These are phyloP conservation scores for Acronicta aceris DNA, from an alignment of 2,888 invertebrate genomes.

Conservation along the genomic window DNA sequence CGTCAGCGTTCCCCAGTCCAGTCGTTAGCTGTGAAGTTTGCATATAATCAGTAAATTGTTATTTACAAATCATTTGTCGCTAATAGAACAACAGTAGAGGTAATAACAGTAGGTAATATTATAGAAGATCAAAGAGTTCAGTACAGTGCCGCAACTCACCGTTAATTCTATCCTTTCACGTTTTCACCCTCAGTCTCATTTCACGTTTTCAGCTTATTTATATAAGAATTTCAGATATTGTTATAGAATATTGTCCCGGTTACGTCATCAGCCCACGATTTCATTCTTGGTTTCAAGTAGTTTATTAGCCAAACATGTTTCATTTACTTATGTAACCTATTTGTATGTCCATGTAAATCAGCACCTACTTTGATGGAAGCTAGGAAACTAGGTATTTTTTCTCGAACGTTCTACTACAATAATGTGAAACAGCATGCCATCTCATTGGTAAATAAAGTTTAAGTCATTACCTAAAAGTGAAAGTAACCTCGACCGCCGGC, in stretches of 20 bases:
- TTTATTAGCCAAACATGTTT: slow-evolving; percentile 11
- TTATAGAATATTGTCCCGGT: slow-evolving; percentile 38
- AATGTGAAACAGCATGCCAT: slow-evolving; percentile 42
- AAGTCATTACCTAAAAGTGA: slow-evolving; percentile 53
- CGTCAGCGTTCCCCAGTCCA: slow-evolving; percentile 71
- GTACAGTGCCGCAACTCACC: slow-evolving; percentile 53
- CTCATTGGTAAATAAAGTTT: slow-evolving; percentile 32
- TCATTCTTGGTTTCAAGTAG: slow-evolving; percentile 33
- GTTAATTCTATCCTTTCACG: slow-evolving; percentile 49
- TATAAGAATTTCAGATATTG: slow-evolving; percentile 37
- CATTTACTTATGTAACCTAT: slow-evolving; percentile 29
- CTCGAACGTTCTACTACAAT: slow-evolving; percentile 11
- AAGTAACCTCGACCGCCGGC: slow-evolving; percentile 37
- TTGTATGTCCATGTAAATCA: slow-evolving; percentile 18
- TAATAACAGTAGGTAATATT: no score
- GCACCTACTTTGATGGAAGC: slow-evolving; percentile 33
- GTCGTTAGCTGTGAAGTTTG: slow-evolving; percentile 80
- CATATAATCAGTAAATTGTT: slow-evolving; percentile 67
- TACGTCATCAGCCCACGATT: slow-evolving; percentile 59
- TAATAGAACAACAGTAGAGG: slow-evolving; percentile 29
- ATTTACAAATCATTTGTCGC: slow-evolving; percentile 35
- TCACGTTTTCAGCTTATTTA: slow-evolving; percentile 39
- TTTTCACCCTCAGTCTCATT: slow-evolving; percentile 34
- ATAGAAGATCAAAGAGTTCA: slow-evolving; percentile 46
- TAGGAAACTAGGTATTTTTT: slow-evolving; percentile 7